These are phyloP conservation scores for Morinoia aosen DNA, from an alignment of 2,888 invertebrate species.

Conservation along the genomic window DNA sequence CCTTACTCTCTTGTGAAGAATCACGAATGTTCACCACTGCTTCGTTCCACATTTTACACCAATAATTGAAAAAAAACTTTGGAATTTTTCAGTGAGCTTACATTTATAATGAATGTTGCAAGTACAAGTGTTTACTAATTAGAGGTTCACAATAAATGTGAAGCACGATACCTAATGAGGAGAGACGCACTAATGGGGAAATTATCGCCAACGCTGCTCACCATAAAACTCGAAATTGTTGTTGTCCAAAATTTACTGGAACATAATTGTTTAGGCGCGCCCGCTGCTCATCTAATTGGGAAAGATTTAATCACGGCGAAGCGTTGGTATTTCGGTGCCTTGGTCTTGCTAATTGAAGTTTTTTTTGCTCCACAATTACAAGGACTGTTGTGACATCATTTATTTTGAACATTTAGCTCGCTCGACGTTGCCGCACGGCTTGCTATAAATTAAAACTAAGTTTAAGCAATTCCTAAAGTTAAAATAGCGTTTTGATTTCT, in stretches of 20 bases:
- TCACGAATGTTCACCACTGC: not conserved
- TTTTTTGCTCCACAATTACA: not conserved
- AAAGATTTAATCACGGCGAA: not conserved
- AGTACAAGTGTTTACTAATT: not conserved
- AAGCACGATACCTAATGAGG: not conserved
- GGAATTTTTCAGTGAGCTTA: not conserved
- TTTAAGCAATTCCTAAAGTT: not conserved
- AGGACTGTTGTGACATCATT: not conserved
- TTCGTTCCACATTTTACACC: not conserved
- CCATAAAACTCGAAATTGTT: not conserved
- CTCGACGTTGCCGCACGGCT: not conserved
- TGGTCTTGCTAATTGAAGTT: not conserved
- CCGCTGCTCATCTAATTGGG: not conserved
- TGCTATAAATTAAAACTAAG: not conserved
- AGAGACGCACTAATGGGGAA: not conserved
- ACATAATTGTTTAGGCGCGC: not conserved
- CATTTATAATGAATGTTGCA: not conserved
- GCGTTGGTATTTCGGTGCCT: not conserved
- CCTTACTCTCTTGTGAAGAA: slow-evolving; percentile 5
- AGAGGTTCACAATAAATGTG: not conserved
- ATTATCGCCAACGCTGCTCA: not conserved
- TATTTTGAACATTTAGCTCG: not conserved
- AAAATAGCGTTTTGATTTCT: not conserved
- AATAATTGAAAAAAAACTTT: not conserved
- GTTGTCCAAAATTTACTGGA: not conserved